Evolutionary conservation across 2,797 vertebrate genomes (phyloP).

Genomic region (Lithobates pipiens): DNA sequence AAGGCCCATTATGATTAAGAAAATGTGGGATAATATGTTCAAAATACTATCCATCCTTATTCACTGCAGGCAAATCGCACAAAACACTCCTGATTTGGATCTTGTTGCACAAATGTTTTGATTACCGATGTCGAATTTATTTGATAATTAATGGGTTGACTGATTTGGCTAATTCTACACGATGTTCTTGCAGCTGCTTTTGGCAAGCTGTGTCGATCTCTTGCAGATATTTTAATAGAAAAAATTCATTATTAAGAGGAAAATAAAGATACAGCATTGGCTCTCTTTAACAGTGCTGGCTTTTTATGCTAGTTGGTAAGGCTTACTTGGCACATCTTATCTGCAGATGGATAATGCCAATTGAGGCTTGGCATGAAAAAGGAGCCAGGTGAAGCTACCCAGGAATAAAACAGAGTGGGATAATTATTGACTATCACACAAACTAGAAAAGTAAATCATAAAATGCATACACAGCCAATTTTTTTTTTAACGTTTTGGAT

Average conservation of each 20-base stretch:
- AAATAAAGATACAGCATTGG: constrained; percentile 12
- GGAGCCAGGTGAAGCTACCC: not conserved
- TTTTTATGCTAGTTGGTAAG: constrained; percentile 19
- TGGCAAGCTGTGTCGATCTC: constrained; percentile 21
- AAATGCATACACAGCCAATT: too few relatives aligned
- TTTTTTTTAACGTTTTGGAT: too few relatives aligned
- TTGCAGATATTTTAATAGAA: constrained; percentile 43
- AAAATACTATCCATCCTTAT: constrained; percentile 10
- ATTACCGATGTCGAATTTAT: constrained; percentile 38
- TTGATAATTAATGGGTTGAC: constrained; percentile 54
- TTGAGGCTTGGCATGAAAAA: constrained; percentile 2
- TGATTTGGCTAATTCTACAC: constrained; percentile 49
- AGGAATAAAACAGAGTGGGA: not conserved
- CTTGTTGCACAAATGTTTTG: constrained; percentile 36
- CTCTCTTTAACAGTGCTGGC: not conserved
- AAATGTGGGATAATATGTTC: not conserved
- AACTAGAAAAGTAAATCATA: too few relatives aligned
- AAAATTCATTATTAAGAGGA: constrained; percentile 36
- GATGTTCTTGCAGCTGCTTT: constrained; percentile 45
- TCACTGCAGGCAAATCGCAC: constrained; percentile 6
- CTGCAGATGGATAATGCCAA: constrained; percentile 17
- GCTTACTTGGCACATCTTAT: constrained; percentile 19
- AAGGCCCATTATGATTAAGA: not conserved
- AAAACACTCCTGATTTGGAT: constrained; percentile 38
- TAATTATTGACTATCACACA: too few relatives aligned